Conservation (phyloP, 1,140 invertebrate species). For the Nymphalis io region DNA sequence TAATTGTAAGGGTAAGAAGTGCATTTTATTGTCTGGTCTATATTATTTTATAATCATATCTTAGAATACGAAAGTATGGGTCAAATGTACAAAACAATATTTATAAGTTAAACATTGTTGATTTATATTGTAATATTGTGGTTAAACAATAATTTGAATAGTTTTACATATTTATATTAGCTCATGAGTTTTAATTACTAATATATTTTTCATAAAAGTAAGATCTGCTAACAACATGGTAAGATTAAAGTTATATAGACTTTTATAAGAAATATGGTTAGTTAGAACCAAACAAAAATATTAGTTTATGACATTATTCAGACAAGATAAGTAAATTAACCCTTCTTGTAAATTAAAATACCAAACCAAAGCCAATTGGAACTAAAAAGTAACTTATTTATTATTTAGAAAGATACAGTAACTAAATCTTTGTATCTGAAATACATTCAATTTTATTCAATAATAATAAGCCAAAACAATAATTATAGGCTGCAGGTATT, state of each 20-base stretch:
- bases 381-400: neutral
- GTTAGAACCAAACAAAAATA: neutral
- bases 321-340: neutral
- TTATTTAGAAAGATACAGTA: neutral
- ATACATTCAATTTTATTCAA: neutral
- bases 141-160: conserved; percentile 13
- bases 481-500: neutral
- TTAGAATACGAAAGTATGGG: conserved; percentile 21
- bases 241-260: conserved; percentile 7
- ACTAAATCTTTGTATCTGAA: neutral
- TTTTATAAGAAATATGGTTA: neutral
- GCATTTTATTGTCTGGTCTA: neutral
- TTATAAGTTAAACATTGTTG: conserved; percentile 28
- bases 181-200: conserved; percentile 5
- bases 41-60: neutral
- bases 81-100: conserved; percentile 34
- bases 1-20: neutral
- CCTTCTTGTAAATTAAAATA: neutral
- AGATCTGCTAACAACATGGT: neutral
- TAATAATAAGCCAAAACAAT: neutral
- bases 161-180: conserved; percentile 11
- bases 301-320: neutral
- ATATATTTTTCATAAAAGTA: neutral
- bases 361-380: neutral
- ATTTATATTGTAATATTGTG: conserved; percentile 24